Conservation (phyloP, 2,888 invertebrate species). For the Notocelia uddmanniana region DNA sequence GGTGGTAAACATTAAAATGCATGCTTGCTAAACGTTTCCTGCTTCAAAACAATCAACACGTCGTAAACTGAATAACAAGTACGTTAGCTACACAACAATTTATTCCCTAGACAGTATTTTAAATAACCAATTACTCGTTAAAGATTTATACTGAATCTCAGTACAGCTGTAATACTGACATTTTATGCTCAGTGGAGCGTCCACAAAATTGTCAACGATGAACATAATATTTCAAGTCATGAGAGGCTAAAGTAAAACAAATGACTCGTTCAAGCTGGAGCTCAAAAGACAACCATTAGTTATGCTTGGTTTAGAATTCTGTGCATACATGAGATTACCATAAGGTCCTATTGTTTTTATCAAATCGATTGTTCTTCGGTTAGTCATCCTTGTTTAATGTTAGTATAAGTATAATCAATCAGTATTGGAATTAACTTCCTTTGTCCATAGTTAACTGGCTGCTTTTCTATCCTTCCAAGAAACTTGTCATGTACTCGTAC, state of each 20-base stretch:
- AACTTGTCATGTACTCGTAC: conserved; percentile 1
- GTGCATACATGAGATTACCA: conserved; percentile 61
- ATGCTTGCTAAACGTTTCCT: conserved; percentile 21
- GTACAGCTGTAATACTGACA: conserved; percentile 9
- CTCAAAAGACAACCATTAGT: conserved; percentile 42
- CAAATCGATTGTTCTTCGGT: conserved; percentile 63
- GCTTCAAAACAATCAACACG: conserved; percentile 30
- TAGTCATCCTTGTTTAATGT: conserved; percentile 46
- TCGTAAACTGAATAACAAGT: conserved; percentile 19
- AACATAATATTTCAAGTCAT: conserved; percentile 39
- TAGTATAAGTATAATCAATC: conserved; percentile 38
- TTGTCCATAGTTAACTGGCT: conserved; percentile 9
- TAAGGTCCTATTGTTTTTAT: conserved; percentile 65
- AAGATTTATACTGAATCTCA: conserved; percentile 14
- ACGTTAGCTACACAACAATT: conserved; percentile 2
- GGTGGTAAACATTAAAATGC: conserved; percentile 24
- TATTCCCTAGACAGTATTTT: conserved; percentile 9
- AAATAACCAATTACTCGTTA: conserved; percentile 10
- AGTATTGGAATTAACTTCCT: conserved; percentile 37
- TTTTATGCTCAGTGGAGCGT: conserved; percentile 20
- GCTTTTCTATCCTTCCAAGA: conserved; percentile 34
- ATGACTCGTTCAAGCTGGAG: conserved; percentile 31
- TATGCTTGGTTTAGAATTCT: conserved; percentile 58
- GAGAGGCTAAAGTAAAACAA: conserved; percentile 41
- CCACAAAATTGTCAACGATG: conserved; percentile 32